Percentiles rank a stretch among this genome's conserved stretches.
Evolutionary conservation across 2,113 vertebrate species (phyloP).

Genomic region (Euleptes europaea): DNA sequence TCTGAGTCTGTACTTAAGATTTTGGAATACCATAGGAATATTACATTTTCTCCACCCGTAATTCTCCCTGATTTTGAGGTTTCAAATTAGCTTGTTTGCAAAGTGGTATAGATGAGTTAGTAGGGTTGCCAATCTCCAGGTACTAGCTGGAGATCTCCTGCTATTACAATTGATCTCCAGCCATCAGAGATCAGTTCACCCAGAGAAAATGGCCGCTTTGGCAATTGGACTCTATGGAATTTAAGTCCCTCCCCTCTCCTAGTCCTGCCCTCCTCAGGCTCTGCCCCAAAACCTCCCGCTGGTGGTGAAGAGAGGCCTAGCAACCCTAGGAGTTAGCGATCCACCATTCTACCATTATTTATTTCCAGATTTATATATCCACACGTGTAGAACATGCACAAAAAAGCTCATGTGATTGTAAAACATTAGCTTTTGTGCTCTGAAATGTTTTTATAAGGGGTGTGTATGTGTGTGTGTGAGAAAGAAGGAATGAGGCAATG

Average conservation of each 20-base stretch:
- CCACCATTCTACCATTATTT: background rate
- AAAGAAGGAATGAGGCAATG: background rate
- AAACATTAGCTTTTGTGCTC: background rate
- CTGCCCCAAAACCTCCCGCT: too few species aligned
- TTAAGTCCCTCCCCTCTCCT: too few species aligned
- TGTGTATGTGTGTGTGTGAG: background rate
- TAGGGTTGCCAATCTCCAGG: too few species aligned
- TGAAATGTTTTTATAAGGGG: background rate
- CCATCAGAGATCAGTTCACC: too few species aligned
- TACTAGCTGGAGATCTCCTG: too few species aligned
- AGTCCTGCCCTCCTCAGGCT: too few species aligned
- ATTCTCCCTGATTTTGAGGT: background rate
- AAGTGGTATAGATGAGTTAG: background rate
- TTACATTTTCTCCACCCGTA: background rate
- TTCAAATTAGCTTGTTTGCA: background rate
- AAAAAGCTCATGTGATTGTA: background rate
- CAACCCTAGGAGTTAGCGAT: background rate
- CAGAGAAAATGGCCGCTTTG: too few species aligned
- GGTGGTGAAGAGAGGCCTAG: too few species aligned
- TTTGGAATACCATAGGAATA: background rate
- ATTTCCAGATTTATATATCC: too few species aligned
- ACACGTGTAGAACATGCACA: background rate
- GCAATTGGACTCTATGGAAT: too few species aligned
- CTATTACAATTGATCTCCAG: too few species aligned
- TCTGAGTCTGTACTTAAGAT: background rate